phyloP scores from a whole-genome alignment of 2,888 invertebrate species.

The Tetranychus piercei region DNA sequence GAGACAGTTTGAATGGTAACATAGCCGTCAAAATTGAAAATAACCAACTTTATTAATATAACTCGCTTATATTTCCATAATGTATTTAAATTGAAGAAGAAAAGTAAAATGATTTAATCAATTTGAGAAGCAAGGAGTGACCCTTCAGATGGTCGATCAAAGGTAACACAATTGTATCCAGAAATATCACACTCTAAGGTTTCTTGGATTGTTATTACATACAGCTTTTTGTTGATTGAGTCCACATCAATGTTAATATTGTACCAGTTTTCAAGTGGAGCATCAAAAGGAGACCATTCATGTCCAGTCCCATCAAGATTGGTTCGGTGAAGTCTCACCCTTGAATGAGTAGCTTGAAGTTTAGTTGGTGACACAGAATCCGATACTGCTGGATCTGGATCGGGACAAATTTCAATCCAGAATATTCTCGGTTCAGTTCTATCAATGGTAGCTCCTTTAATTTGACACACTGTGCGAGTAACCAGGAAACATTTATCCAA shows the following conservation, averaged over 20 bases:
- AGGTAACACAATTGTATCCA: background rate
- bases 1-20: no score
- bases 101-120: background rate
- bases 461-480: background rate
- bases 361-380: background rate
- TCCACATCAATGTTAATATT: background rate
- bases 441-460: constrained; percentile 4
- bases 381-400: no score
- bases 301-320: background rate
- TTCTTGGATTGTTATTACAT: background rate
- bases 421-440: background rate
- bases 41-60: no score
- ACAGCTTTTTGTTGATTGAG: background rate
- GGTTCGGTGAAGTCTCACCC: background rate
- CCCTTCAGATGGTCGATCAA: background rate
- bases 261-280: background rate
- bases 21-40: no score
- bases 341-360: no score
- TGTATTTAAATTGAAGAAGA: no score
- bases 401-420: constrained; percentile 7
- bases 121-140: background rate
- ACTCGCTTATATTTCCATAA: no score
- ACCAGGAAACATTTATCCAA: constrained; percentile 3
- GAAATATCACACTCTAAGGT: background rate
- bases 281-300: background rate